phyloP scores from a whole-genome alignment of 1,140 invertebrate genomes.

The Lucilia cuprina region DNA sequence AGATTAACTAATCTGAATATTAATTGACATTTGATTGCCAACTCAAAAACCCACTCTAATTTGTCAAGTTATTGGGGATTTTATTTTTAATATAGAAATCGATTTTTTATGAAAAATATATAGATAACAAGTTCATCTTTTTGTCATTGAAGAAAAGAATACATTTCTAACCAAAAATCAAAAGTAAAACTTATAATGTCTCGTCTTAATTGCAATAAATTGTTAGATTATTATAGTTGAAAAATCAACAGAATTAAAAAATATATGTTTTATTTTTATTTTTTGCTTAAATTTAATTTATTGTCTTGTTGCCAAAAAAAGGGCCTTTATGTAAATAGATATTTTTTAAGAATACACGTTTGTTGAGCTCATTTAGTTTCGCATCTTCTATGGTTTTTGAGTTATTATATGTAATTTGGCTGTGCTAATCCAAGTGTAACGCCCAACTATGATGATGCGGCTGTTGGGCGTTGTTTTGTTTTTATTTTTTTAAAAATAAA shows the following conservation, averaged over 20 bases:
- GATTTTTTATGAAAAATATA: too few species aligned
- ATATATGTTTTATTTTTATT: constrained; percentile 39
- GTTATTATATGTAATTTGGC: constrained; percentile 39
- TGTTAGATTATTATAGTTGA: constrained; percentile 60
- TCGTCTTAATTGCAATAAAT: constrained; percentile 63
- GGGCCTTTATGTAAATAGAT: neutral
- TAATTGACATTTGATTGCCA: too few species aligned
- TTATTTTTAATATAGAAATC: too few species aligned
- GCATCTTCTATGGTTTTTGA: constrained; percentile 36
- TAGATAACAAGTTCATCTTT: too few species aligned
- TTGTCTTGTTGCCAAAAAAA: neutral
- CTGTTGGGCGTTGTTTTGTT: neutral
- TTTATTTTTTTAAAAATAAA: constrained; percentile 10
- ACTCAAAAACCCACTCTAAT: too few species aligned
- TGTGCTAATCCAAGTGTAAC: constrained; percentile 28
- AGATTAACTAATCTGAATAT: too few species aligned
- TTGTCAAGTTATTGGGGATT: too few species aligned
- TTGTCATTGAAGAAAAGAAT: too few species aligned
- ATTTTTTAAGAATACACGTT: neutral
- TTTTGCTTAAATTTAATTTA: neutral
- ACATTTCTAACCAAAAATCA: too few species aligned
- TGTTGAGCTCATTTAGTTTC: constrained; percentile 5
- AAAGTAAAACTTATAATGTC: constrained; percentile 40
- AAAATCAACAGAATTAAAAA: constrained; percentile 58
- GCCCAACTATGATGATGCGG: neutral